Evolutionary conservation across 2,113 vertebrate genomes (phyloP), one percentile per base, ranked within the genome.

Genomic region (Carassius gibelio): DNA sequence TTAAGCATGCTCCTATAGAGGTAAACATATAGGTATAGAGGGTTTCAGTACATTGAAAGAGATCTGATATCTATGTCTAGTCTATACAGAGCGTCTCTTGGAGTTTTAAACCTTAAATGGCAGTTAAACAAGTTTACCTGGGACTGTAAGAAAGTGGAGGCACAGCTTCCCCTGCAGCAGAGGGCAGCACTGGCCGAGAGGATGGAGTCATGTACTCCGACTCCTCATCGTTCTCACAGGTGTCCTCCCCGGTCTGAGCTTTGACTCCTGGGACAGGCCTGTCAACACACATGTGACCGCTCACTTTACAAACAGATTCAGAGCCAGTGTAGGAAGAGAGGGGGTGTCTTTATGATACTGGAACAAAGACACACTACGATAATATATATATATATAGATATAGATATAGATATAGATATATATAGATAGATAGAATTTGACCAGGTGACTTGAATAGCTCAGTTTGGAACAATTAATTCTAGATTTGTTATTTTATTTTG

Each of bases 171-270:
- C 57, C 87, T 8, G 89, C 69, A 19, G 85, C 64, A 5, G 88
- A 91, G 69, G 94, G 93, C 77, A 96, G 91, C 59, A 95, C 84
- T 1, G 97, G 98, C 48, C 96, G 94, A 4, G 98, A 99, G 34
- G 96, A 96, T 1, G 98, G 98, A 42, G 96, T 96, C 98, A 99
- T 99, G 93, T 99, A 99, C 79, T 98, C 98, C 0, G 96, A 95
- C 86, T 99, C 98, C 80, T 98, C 97, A 8, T 96, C 96, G 0
- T 93, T 95, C 82, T 97, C 96, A 59, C 91, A 90, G 9, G 84
- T 72, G 81, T 96, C 96, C 23, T 97, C 96, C 78, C 93, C 95
- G 1, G 94, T 30, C 80, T 91, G 92, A 80, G 92, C 88, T 90
- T 96, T 97, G 89, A 93, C 94, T 86, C 90, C 92, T 87, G 94